phyloP scores from a whole-genome alignment of 2,888 invertebrate species.

The Mythimna albipuncta region DNA sequence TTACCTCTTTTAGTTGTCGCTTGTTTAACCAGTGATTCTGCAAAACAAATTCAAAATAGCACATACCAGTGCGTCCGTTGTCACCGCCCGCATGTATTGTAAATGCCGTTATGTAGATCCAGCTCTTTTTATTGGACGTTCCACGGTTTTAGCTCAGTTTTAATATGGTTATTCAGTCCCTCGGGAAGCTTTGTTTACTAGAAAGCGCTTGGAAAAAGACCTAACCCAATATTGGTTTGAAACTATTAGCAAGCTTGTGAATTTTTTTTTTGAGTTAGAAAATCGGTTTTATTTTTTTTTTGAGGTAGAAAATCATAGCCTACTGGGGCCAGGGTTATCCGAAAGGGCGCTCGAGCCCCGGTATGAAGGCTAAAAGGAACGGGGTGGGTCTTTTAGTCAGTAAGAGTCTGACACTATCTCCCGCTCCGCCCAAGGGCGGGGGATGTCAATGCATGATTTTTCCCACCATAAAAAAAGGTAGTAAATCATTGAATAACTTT shows the following conservation, averaged over 20 bases:
- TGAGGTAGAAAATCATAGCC: too few species aligned
- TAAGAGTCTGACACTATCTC: too few species aligned
- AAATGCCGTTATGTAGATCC: conserved; percentile 18
- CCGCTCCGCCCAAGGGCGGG: too few species aligned
- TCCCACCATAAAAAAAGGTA: too few species aligned
- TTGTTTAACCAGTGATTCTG: neutral
- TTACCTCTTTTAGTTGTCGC: neutral
- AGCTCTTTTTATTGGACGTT: conserved; percentile 25
- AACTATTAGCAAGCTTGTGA: neutral
- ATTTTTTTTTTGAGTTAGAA: neutral
- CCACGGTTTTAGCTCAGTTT: conserved; percentile 16
- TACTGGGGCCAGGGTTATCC: too few species aligned
- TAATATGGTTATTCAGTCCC: conserved; percentile 17
- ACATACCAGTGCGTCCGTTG: neutral
- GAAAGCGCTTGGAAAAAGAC: conserved; percentile 1
- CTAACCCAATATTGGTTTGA: conserved; percentile 13
- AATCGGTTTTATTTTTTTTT: neutral
- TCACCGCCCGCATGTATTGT: conserved; percentile 22
- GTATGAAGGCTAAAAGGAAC: too few species aligned
- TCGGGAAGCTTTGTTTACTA: conserved; percentile 23
- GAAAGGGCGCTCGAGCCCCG: too few species aligned
- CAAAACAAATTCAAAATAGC: conserved; percentile 50
- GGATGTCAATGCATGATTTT: too few species aligned
- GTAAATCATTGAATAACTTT: too few species aligned
- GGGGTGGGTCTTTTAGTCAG: too few species aligned